Percentiles rank a stretch among this genome's conserved stretches.
phyloP scores from a whole-genome alignment of 1,140 invertebrate species.

The Lepidurus couesii region DNA sequence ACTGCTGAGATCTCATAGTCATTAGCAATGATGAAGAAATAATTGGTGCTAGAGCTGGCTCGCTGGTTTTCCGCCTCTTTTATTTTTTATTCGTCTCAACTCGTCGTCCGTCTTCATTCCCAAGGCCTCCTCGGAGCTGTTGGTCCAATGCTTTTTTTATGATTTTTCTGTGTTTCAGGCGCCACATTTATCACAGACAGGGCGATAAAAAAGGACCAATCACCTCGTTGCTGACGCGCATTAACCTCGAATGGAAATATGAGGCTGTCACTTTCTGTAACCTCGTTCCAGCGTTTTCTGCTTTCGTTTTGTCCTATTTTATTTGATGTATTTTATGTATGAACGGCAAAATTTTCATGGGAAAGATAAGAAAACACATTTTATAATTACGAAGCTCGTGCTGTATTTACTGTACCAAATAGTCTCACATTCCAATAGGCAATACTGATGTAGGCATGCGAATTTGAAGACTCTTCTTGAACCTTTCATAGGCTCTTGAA shows the following conservation, averaged over 20 bases:
- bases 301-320: neutral
- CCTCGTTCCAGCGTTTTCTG: neutral
- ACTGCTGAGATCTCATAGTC: neutral
- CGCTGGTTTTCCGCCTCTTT: neutral
- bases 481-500: no score
- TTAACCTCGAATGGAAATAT: slow-evolving; percentile 13
- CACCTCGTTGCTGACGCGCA: slow-evolving; percentile 12
- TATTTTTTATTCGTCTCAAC: neutral
- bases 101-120: slow-evolving; percentile 9
- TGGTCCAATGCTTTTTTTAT: neutral
- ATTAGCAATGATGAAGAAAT: neutral
- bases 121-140: neutral
- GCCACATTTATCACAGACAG: slow-evolving; percentile 7
- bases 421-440: no score
- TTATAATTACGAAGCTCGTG: no score
- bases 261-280: neutral
- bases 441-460: no score
- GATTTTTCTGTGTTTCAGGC: neutral
- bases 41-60: neutral
- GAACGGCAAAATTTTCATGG: neutral
- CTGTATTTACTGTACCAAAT: no score
- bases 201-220: slow-evolving; percentile 15
- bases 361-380: no score
- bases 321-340: neutral
- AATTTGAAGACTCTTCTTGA: no score